These are phyloP conservation scores for Chlorops oryzae DNA, from an alignment of 1,140 invertebrate genomes.

Conservation along the genomic window DNA sequence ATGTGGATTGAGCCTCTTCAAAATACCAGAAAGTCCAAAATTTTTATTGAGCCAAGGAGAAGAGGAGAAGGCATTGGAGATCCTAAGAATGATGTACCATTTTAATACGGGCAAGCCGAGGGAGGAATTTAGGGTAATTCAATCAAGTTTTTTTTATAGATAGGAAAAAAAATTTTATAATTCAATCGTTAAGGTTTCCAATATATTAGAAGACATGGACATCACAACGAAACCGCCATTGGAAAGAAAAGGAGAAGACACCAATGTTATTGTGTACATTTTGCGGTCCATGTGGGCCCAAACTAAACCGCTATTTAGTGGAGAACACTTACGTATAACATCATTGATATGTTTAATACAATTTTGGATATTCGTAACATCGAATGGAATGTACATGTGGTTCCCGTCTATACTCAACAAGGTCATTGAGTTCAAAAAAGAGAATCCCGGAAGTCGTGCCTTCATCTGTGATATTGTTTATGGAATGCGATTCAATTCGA, in stretches of 20 bases:
- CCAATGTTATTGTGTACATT: not conserved
- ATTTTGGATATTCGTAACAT: constrained; percentile 16
- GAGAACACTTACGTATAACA: constrained; percentile 48
- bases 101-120: constrained; percentile 51
- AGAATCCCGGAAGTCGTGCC: constrained; percentile 12
- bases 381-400: constrained; percentile 29
- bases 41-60: constrained; percentile 59
- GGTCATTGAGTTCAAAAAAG: constrained; percentile 12
- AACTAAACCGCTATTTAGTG: constrained; percentile 49
- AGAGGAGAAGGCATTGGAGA: constrained; percentile 53
- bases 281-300: constrained; percentile 46
- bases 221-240: not conserved
- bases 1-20: constrained; percentile 47
- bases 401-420: constrained; percentile 21
- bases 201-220: constrained; percentile 11
- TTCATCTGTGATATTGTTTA: constrained; percentile 19
- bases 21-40: constrained; percentile 67
- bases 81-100: constrained; percentile 56
- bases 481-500: too few species aligned
- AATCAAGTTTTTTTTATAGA: too few species aligned
- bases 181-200: constrained; percentile 1
- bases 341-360: constrained; percentile 21
- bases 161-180: too few species aligned
- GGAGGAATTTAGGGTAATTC: constrained; percentile 17
- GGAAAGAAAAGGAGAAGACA: not conserved